Percentiles rank a stretch among this genome's conserved stretches.
Evolutionary conservation across 1,140 invertebrate species (phyloP).

Genomic region (Sesamia nonagrioides): DNA sequence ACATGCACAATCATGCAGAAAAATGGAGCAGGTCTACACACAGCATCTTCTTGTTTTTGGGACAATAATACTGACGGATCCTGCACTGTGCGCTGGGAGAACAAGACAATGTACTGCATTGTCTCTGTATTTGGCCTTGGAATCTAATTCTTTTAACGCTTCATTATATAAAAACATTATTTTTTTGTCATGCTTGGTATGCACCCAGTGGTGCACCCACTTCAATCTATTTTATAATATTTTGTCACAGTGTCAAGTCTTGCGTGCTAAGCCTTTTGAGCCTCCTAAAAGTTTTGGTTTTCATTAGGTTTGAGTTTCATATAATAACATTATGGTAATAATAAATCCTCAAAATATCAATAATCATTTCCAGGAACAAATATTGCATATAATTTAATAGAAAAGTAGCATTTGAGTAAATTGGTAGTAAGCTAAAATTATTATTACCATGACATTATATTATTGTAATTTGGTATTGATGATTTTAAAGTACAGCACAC

Average conservation of each 20-base stretch:
- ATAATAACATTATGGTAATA: constrained; percentile 4
- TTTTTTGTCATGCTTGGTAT: no score
- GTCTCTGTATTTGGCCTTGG: constrained; percentile 97
- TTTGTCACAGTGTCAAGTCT: no score
- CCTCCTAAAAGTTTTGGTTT: no score
- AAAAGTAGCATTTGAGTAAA: constrained; percentile 22
- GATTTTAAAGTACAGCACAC: constrained; percentile 22
- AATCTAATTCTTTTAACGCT: constrained; percentile 88
- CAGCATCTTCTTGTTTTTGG: constrained; percentile 99
- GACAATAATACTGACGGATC: constrained; percentile 99
- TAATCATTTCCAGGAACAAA: neutral
- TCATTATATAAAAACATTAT: no score
- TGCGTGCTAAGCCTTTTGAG: no score
- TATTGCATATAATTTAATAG: constrained; percentile 29
- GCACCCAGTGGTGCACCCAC: no score
- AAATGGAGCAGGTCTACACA: constrained; percentile 98
- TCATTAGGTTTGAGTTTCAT: no score
- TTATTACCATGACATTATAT: constrained; percentile 41
- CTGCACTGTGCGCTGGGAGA: constrained; percentile 99
- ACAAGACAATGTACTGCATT: constrained; percentile 99
- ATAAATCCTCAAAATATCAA: constrained; percentile 9
- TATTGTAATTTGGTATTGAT: constrained; percentile 32
- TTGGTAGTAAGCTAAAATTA: constrained; percentile 35
- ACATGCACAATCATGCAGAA: constrained; percentile 99
- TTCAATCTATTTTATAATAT: no score